phyloP scores from a whole-genome alignment of 2,797 vertebrate genomes.

The Onychomys leucogaster region DNA sequence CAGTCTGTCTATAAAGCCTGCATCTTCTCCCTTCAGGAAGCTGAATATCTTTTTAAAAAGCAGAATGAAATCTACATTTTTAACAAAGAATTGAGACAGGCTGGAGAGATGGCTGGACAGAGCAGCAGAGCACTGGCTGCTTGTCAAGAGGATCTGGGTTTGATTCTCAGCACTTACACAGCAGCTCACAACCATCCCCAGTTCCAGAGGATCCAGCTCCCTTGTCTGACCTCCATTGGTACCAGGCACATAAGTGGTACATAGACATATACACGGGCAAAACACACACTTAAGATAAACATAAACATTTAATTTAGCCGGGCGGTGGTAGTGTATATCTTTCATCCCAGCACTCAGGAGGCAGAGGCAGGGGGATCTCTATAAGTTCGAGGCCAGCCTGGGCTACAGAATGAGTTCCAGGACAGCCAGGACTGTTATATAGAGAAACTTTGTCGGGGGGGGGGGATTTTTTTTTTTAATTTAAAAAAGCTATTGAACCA shows the following conservation, averaged over 20 bases:
- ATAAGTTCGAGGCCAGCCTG: too few species aligned
- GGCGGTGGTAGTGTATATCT: background rate
- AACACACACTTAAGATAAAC: background rate
- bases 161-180: background rate
- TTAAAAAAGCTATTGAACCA: background rate
- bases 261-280: background rate
- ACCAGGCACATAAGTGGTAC: background rate
- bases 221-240: background rate
- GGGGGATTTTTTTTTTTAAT: background rate
- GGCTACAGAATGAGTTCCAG: too few species aligned
- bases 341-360: too few species aligned
- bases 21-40: background rate
- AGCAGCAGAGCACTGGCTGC: background rate
- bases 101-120: background rate
- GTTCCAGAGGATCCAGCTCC: background rate
- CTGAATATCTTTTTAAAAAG: conserved; percentile 29
- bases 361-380: too few species aligned
- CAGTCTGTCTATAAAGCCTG: background rate
- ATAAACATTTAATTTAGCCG: background rate
- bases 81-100: background rate
- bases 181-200: background rate
- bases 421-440: too few species aligned
- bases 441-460: background rate
- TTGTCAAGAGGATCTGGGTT: background rate
- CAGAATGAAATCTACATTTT: background rate